Conservation (phyloP, 2,888 invertebrate species). For the Drosophila tripunctata region DNA sequence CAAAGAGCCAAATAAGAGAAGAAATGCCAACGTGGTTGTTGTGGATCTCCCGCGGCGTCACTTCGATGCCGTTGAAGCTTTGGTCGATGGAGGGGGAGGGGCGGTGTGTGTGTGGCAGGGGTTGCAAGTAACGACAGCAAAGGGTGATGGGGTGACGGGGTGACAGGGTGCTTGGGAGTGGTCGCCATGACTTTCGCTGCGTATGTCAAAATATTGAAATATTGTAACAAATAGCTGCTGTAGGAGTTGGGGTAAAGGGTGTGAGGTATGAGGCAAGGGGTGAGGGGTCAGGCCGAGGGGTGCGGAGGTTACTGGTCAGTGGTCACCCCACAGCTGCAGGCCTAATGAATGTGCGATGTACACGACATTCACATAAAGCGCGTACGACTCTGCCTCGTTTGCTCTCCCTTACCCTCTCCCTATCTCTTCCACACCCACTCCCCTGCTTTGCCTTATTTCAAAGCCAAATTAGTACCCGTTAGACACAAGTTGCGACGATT, state of each 20-base stretch:
- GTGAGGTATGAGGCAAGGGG: background rate
- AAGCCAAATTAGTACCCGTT: constrained; percentile 65
- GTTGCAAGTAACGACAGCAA: constrained; percentile 30
- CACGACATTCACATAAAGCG: constrained; percentile 72
- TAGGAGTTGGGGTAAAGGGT: constrained; percentile 8
- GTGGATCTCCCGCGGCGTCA: constrained; percentile 66
- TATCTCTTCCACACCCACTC: background rate
- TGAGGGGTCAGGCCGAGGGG: background rate
- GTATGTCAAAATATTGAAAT: constrained; percentile 79
- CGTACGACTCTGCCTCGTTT: too few relatives aligned
- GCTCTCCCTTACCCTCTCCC: constrained; percentile 18
- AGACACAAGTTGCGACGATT: constrained; percentile 48
- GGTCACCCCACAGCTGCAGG: constrained; percentile 31
- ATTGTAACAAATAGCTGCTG: constrained; percentile 64
- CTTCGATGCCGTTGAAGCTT: constrained; percentile 25
- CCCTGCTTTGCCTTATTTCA: constrained; percentile 5
- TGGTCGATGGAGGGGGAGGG: background rate
- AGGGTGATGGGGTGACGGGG: constrained; percentile 19
- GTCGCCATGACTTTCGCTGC: constrained; percentile 65
- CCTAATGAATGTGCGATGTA: constrained; percentile 74
- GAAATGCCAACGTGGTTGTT: constrained; percentile 16
- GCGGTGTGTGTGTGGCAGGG: constrained; percentile 1
- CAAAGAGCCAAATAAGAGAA: constrained; percentile 36
- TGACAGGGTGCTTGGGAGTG: constrained; percentile 46
- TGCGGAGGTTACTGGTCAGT: constrained; percentile 15